Conservation (phyloP, 2,888 invertebrate species). For the Anticlea derivata region DNA sequence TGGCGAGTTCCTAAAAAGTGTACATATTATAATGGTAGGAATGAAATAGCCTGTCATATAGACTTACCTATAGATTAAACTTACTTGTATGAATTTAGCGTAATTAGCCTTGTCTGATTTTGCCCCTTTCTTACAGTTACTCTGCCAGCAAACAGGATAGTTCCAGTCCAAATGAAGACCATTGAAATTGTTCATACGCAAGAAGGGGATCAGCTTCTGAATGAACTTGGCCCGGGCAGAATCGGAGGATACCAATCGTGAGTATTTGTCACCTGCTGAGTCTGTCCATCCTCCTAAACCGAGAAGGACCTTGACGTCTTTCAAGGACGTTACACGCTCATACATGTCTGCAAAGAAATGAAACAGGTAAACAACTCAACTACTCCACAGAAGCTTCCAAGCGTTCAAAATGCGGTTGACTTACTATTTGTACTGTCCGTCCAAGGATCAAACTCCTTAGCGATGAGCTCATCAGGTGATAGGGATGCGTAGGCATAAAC, state of each 20-base stretch:
- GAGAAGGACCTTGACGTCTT: conserved; percentile 87
- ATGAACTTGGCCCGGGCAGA: conserved; percentile 88
- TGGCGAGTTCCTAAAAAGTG: conserved; percentile 83
- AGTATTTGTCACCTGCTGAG: conserved; percentile 94
- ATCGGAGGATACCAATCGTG: conserved; percentile 88
- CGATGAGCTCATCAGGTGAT: conserved; percentile 89
- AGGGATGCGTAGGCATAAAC: conserved; percentile 95
- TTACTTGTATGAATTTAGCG: conserved; percentile 88
- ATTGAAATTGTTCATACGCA: conserved; percentile 90
- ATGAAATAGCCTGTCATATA: background rate
- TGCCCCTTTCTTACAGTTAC: conserved; percentile 92
- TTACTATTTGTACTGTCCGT: conserved; percentile 93
- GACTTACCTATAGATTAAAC: background rate
- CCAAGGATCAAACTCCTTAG: conserved; percentile 94
- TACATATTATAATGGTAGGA: background rate
- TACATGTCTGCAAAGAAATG: conserved; percentile 86
- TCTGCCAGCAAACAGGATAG: conserved; percentile 97
- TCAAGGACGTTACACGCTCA: conserved; percentile 88
- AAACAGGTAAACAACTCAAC: background rate
- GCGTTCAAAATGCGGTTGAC: conserved; percentile 34
- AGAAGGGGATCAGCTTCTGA: conserved; percentile 87
- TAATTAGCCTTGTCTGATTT: conserved; percentile 90
- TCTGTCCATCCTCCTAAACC: conserved; percentile 98
- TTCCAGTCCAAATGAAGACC: conserved; percentile 98
- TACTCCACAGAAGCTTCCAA: background rate